Evolutionary conservation across 2,113 vertebrate genomes (phyloP).

Genomic region (Pogona vitticeps): DNA sequence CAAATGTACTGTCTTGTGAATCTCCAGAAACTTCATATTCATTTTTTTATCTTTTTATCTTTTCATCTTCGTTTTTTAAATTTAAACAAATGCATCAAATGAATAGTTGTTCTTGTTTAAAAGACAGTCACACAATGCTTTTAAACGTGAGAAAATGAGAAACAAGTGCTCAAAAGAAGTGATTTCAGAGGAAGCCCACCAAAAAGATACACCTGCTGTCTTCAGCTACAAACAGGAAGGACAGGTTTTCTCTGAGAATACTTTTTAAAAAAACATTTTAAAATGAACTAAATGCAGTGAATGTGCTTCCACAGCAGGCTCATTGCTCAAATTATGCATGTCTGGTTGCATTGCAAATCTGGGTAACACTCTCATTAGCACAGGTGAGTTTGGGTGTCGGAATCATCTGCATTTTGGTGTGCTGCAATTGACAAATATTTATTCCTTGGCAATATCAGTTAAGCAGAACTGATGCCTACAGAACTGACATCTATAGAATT

Average conservation of each 20-base stretch:
- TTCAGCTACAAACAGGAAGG: slow-evolving; percentile 9
- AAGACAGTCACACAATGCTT: neutral
- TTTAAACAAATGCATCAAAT: neutral
- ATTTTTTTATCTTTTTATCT: neutral
- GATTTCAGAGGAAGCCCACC: neutral
- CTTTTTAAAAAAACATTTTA: neutral
- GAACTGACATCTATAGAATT: neutral
- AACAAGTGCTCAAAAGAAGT: neutral
- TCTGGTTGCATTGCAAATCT: neutral
- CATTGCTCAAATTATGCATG: neutral
- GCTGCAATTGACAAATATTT: neutral
- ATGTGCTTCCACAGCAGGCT: neutral
- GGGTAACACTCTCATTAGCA: neutral
- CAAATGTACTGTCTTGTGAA: neutral
- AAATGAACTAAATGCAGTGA: neutral
- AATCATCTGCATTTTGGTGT: neutral
- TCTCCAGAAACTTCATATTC: neutral
- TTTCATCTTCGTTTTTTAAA: neutral
- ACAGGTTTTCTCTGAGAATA: neutral
- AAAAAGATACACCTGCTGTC: neutral
- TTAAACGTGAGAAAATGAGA: neutral
- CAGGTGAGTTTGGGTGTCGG: neutral
- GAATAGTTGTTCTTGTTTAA: neutral
- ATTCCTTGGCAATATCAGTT: neutral
- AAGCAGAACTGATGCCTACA: neutral